Base-by-base conservation (phyloP, 2,113 vertebrate species). In the Callionymus lyra region DNA sequence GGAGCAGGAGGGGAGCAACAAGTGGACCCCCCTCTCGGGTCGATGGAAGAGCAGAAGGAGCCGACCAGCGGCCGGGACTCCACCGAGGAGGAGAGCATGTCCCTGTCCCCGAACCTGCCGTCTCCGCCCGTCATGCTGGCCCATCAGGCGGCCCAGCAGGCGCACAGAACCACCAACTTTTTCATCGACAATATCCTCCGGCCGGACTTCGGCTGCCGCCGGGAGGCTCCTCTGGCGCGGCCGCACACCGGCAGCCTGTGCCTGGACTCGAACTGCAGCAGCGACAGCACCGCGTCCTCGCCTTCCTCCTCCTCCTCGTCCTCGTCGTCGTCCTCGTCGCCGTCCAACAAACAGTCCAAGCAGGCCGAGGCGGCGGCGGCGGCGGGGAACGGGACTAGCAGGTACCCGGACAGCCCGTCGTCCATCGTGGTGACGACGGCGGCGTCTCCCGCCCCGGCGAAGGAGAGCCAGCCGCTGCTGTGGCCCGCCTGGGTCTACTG, bases 401-500 rank as follows among this genome's bases (percentile, higher is more conserved):
- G 90, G 70, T 91, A 86, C 58, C 84, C 86, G 14, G 90, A 91
- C 69, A 88, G 86, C 69, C 82, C 86, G 55, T 84, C 85, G 70
- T 82, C 91, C 1, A 85, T 89, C 45, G 66, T 88, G 65, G 87
- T 90, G 41, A 77, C 90, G 86, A 89, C 87, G 53, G 77, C 76
- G 74, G 88, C 77, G 1, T 81, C 87, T 9, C 65, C 84, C 38
- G 55, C 84, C 42, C 65, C 2, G 1, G 41, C 16, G 9, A 77
- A 86, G 56, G 91, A 96, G 42, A 82, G 84, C 48, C 89, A 92
- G 76, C 87, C 89, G 49, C 67, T 97, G 51, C 79, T 95, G 34
- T 97, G 92, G 93, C 94, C 94, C 65, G 94, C 94, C 47, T 96
- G 94, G 94, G 94, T 98, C 49, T 97, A 97, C 85, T 98, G 94